Percentiles rank a stretch among this genome's conserved stretches.
phyloP scores from a whole-genome alignment of 1,140 invertebrate genomes.

The Pemphigus obesinymphae region DNA sequence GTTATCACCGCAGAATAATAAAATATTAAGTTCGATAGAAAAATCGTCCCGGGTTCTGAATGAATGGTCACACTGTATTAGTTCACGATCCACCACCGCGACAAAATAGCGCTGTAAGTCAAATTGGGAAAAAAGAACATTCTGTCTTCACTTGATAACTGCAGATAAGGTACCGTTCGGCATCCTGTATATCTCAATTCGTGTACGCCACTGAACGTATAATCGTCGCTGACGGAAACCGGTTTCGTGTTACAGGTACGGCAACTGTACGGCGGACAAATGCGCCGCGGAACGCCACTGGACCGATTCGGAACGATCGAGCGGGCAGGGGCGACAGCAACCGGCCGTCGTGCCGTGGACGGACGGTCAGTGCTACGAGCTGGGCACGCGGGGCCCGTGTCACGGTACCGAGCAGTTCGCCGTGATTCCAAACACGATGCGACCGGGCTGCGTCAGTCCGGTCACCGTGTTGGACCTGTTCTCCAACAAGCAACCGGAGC shows the following conservation, averaged over 20 bases:
- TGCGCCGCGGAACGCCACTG: not conserved
- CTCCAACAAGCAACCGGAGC: not conserved
- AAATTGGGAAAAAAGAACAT: too few species aligned
- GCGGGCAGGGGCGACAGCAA: not conserved
- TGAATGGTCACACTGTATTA: too few species aligned
- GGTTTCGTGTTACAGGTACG: not conserved
- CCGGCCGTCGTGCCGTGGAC: not conserved
- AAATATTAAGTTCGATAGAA: too few species aligned
- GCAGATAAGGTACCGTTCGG: too few species aligned
- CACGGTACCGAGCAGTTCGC: not conserved
- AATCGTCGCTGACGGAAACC: too few species aligned
- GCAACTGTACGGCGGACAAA: not conserved
- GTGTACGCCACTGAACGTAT: too few species aligned
- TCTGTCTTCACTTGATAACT: too few species aligned
- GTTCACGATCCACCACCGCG: too few species aligned
- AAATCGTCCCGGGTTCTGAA: too few species aligned
- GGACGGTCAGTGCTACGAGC: slow-evolving; percentile 3
- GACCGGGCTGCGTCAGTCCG: not conserved
- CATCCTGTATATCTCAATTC: too few species aligned
- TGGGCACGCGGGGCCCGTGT: slow-evolving; percentile 1
- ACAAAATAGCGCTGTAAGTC: too few species aligned
- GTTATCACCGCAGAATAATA: too few species aligned
- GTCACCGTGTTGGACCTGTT: not conserved
- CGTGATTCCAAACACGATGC: not conserved
- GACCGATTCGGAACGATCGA: not conserved